Base-by-base conservation (phyloP, 2,888 invertebrate species). In the Polymixis flavicincta region DNA sequence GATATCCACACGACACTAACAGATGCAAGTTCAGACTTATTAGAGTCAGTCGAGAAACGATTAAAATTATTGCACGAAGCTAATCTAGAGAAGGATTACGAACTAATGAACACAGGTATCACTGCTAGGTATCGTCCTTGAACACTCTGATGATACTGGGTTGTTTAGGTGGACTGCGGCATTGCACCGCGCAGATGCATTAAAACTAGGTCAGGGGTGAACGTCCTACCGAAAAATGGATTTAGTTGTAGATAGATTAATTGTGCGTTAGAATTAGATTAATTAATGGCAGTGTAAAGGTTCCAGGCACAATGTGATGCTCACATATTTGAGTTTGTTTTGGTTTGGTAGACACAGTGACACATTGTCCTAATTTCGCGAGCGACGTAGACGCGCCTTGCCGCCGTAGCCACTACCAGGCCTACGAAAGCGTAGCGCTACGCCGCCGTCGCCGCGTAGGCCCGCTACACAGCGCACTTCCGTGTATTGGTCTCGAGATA, bases 101-200 rank as follows among this genome's bases (percentile, higher is more conserved):
- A 88, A 88, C 95, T 96, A 96, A 93, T 96, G 96, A 96, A 96
- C 96, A 96, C 96, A 82, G 87, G 82, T 95, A 95, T 95, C 95
- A 95, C 95, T 76, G 71, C 71, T 85, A 8, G 77, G 80, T 71
- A 74, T 73, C 82, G 83, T 86, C 77, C 78, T 90, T 92, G 93
- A 93, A 93, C 93, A 92, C 93, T 89, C 50, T 69, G 71, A 81
- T 84, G 83, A 72, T 78, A 74, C 79, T 74, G 64, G 75, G 48
- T 86, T 89, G 88, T 90, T 90, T 90, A 89, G 91, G 72, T 82
- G 64, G 76, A 89, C 88, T 93, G 93, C 93, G 91, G 92, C 85
- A 89, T 73, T 92, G 93, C 93, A 93, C 80, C 88, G 94, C 94
- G 93, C 93, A 93, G 93, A 89, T 94, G 95, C 95, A 94, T 89